A percentile compares a stretch with the other conserved stretches of the same genome.
Conservation (phyloP, 2,113 vertebrate species). For the Varanus salvator region DNA sequence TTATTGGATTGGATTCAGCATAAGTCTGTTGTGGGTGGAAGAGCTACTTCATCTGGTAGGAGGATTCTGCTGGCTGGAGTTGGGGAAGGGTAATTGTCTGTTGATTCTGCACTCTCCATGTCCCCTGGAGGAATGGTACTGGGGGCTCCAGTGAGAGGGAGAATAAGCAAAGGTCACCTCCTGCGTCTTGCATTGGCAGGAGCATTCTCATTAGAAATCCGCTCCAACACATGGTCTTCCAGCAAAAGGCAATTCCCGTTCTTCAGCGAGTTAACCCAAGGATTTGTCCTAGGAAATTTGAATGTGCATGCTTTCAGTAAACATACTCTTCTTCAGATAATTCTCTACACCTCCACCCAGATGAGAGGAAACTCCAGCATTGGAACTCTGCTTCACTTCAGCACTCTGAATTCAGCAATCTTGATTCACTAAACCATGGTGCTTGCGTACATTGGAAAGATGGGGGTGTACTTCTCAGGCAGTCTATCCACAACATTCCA, state of each 20-base stretch:
- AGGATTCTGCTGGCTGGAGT: no score
- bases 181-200: neutral
- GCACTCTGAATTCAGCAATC: no score
- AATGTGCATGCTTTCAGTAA: neutral
- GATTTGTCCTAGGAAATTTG: neutral
- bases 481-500: neutral
- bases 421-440: neutral
- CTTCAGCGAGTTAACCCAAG: neutral
- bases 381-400: no score
- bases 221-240: neutral
- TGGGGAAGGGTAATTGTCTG: neutral
- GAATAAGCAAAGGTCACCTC: neutral
- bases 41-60: neutral
- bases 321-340: neutral
- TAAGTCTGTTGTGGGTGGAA: neutral
- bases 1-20: neutral
- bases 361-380: neutral
- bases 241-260: neutral
- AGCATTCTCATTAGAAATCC: neutral
- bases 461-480: slow-evolving; percentile 20
- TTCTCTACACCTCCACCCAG: neutral
- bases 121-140: neutral
- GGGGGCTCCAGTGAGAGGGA: neutral
- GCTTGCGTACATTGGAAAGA: neutral
- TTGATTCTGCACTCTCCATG: neutral